Evolutionary conservation across 2,797 vertebrate species (phyloP), one percentile per base, ranked within the genome.

Genomic region (Microtus californicus): DNA sequence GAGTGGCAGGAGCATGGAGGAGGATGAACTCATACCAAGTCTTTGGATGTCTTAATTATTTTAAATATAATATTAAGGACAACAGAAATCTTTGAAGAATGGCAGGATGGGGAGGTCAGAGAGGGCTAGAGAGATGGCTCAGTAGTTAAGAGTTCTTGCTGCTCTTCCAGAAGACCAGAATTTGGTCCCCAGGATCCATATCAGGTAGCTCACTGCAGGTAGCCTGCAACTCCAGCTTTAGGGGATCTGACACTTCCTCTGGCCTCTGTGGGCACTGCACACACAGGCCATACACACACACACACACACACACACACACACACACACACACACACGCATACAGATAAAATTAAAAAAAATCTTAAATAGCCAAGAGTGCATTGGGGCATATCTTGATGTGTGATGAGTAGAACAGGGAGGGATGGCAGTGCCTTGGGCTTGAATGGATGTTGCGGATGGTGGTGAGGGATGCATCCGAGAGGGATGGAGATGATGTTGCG

Each of bases 71-170:
- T 43, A 45, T 63, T 69, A 91, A 89, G 85, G 31, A 59, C 14
- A 83, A 89, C 31, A 48, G 54, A 86, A 80, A 21, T 54, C 40
- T 67, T 65, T 82, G 51, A 56, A 78, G 89, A 87, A 87, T 74
- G 93, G 81, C 43, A 87, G 23, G 65, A 34, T 19, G 37, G 56
- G 23, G 27, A 78, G 48, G 65, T 23, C 27, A 73, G 51, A 63
- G 91, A 88, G 88, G 45, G 73, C 40, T 69, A 31, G 87, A 94
- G 48, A 86, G 54, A n/a, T 56, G 77, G 67, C 76, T 43, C 6
- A 48, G 31, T 23, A 56, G 48, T 74, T 48, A 86, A 51, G 83
- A 37, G 65, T 21, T 17, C 34, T 71, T 15, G 45, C 65, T 71
- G 34, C 61, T 65, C 81, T 65, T 65, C 40, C 61, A 65, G 81